Conservation (phyloP, 2,888 invertebrate genomes). For the Drosophila subquinaria region DNA sequence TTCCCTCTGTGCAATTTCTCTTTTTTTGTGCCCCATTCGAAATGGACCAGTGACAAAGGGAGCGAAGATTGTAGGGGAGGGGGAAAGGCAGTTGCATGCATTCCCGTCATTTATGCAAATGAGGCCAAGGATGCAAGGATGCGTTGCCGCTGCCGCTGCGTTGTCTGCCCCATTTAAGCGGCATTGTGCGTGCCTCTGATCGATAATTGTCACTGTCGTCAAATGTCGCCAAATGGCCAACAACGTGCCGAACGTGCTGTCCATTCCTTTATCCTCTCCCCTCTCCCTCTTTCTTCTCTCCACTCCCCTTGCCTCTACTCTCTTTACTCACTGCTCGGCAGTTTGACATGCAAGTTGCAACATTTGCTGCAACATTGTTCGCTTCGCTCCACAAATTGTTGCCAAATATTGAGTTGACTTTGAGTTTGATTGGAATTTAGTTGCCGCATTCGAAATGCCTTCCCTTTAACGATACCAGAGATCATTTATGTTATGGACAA, state of each 20-base stretch:
- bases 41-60: neutral
- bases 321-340: neutral
- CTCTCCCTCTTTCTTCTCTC: neutral
- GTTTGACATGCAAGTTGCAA: constrained; percentile 30
- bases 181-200: constrained; percentile 73
- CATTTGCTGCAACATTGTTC: constrained; percentile 51
- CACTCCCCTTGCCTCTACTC: too few species aligned
- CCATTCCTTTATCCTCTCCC: neutral
- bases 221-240: constrained; percentile 56
- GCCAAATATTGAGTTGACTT: constrained; percentile 60
- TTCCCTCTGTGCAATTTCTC: neutral
- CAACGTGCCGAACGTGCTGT: constrained; percentile 53
- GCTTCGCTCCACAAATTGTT: constrained; percentile 51
- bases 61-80: too few species aligned
- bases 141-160: neutral
- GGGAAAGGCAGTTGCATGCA: constrained; percentile 9
- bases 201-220: constrained; percentile 76
- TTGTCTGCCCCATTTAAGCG: constrained; percentile 65
- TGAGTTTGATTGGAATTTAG: constrained; percentile 57
- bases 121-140: constrained; percentile 71
- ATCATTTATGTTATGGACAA: constrained; percentile 14
- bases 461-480: constrained; percentile 9
- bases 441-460: constrained; percentile 24
- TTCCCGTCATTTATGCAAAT: constrained; percentile 76
- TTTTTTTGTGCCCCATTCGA: constrained; percentile 1